Percentiles rank a stretch among this genome's conserved stretches.
Conservation (phyloP, 1,140 invertebrate genomes). For the Eurytemora carolleeae region DNA sequence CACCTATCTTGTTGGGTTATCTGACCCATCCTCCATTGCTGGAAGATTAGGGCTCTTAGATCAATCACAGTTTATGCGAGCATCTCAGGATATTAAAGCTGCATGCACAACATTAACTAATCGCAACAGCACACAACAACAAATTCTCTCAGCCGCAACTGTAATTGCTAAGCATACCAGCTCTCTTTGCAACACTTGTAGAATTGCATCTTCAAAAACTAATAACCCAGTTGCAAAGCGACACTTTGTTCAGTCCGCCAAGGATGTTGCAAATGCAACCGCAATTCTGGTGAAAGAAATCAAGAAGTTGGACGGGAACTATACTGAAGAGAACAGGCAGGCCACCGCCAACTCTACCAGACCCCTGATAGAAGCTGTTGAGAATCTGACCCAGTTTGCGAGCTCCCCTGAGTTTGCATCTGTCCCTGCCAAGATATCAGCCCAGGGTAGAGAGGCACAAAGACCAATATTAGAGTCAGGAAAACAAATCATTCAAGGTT, state of each 20-base stretch:
- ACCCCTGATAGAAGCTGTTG: slow-evolving; percentile 71
- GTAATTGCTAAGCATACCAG: slow-evolving; percentile 91
- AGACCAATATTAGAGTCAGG: slow-evolving; percentile 70
- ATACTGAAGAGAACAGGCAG: slow-evolving; percentile 47
- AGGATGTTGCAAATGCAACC: slow-evolving; percentile 91
- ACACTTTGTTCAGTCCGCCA: slow-evolving; percentile 91
- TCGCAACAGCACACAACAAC: slow-evolving; percentile 53
- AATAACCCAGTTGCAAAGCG: slow-evolving; percentile 78
- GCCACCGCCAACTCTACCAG: slow-evolving; percentile 58
- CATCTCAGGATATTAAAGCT: slow-evolving; percentile 64
- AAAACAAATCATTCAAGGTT: slow-evolving; percentile 49
- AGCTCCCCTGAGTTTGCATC: slow-evolving; percentile 77
- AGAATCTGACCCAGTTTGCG: slow-evolving; percentile 77
- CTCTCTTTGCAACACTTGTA: slow-evolving; percentile 79
- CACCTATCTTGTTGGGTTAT: slow-evolving; percentile 78
- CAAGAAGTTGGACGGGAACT: slow-evolving; percentile 69
- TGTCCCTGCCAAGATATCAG: slow-evolving; percentile 71
- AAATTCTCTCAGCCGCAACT: slow-evolving; percentile 71
- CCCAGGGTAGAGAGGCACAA: slow-evolving; percentile 49
- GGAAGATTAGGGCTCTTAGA: slow-evolving; percentile 76
- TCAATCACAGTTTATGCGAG: slow-evolving; percentile 64
- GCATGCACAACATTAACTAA: slow-evolving; percentile 62
- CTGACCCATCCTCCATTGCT: slow-evolving; percentile 72
- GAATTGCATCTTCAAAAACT: slow-evolving; percentile 73
- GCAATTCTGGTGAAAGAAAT: slow-evolving; percentile 84